Evolutionary conservation across 2,113 vertebrate genomes (phyloP).

Genomic region (Cervus canadensis): DNA sequence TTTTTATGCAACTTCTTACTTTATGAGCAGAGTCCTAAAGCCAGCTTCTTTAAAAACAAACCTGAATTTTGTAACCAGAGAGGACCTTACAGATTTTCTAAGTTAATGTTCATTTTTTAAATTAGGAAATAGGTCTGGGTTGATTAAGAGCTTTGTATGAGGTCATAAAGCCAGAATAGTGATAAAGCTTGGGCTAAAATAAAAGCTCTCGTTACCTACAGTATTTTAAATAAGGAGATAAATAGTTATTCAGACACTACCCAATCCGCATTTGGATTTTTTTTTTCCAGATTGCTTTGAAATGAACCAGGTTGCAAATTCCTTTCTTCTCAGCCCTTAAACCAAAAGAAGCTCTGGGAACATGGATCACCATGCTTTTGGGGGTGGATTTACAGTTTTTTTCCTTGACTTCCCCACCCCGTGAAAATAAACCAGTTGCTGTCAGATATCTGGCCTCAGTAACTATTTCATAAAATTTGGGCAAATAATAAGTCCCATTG

Average conservation of each 20-base stretch:
- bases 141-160: slow-evolving; percentile 24
- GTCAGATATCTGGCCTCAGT: slow-evolving; percentile 29
- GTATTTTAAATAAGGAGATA: slow-evolving; percentile 33
- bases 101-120: slow-evolving; percentile 12
- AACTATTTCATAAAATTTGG: slow-evolving; percentile 45
- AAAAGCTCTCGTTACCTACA: neutral
- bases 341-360: slow-evolving; percentile 70
- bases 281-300: slow-evolving; percentile 76
- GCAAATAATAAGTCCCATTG: neutral
- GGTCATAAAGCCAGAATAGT: slow-evolving; percentile 17
- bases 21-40: neutral
- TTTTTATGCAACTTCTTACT: neutral
- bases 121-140: neutral
- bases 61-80: neutral
- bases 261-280: slow-evolving; percentile 67
- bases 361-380: slow-evolving; percentile 66
- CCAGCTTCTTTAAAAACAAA: neutral
- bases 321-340: slow-evolving; percentile 70
- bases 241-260: slow-evolving; percentile 36
- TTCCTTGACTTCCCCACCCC: neutral
- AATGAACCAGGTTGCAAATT: slow-evolving; percentile 75
- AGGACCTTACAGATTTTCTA: neutral
- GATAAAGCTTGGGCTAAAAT: slow-evolving; percentile 3
- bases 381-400: slow-evolving; percentile 62
- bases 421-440: slow-evolving; percentile 63